Evolutionary conservation across 1,140 invertebrate species (phyloP).

Genomic region (Cyclargus thomasi): DNA sequence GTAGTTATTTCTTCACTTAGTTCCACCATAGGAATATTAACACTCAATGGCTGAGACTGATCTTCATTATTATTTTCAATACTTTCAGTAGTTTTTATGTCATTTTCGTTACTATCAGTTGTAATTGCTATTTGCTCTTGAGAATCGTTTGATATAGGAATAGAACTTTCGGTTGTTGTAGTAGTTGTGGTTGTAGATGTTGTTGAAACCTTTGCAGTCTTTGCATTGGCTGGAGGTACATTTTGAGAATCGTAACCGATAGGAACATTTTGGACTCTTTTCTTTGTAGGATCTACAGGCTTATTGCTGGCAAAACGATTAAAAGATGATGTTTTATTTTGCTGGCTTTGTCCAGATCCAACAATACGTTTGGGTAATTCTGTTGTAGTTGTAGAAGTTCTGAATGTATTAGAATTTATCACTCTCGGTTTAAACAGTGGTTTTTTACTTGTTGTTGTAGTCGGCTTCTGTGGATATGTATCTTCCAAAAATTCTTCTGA

Average conservation of each 20-base stretch:
- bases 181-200: constrained; percentile 21
- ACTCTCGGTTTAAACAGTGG: constrained; percentile 52
- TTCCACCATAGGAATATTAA: background rate
- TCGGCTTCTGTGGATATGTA: constrained; percentile 27
- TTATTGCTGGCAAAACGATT: constrained; percentile 52
- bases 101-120: constrained; percentile 28
- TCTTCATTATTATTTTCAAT: background rate
- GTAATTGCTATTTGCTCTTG: constrained; percentile 6
- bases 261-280: constrained; percentile 65
- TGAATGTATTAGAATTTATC: constrained; percentile 65
- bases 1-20: background rate
- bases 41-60: background rate
- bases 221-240: constrained; percentile 10
- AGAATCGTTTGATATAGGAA: constrained; percentile 6
- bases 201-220: constrained; percentile 21
- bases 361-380: constrained; percentile 46
- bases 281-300: constrained; percentile 50
- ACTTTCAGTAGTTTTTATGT: constrained; percentile 38
- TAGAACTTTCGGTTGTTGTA: constrained; percentile 13
- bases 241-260: constrained; percentile 48
- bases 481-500: constrained; percentile 36
- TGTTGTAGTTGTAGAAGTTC: constrained; percentile 56
- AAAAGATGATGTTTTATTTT: constrained; percentile 50
- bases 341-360: constrained; percentile 44
- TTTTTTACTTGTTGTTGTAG: constrained; percentile 38